Evolutionary conservation across 2,113 vertebrate species (phyloP).

Genomic region (Turdus rufiventris): DNA sequence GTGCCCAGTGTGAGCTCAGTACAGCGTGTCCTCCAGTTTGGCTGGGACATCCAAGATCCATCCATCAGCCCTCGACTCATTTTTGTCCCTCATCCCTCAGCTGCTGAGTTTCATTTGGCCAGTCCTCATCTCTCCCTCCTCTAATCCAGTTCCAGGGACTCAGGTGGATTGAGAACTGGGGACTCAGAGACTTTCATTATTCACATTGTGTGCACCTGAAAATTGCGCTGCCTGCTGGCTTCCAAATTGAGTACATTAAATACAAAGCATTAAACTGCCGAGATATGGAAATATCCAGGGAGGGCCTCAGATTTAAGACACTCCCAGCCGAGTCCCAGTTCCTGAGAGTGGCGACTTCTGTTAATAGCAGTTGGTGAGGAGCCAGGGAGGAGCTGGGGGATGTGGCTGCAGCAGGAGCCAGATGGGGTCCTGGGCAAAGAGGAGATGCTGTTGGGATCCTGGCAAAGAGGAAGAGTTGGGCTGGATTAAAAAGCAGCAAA

Average conservation of each 20-base stretch:
- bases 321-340: background rate
- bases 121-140: background rate
- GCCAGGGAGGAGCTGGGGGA: background rate
- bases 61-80: background rate
- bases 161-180: background rate
- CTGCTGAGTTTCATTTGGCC: background rate
- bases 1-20: background rate
- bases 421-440: background rate
- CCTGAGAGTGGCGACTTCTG: background rate
- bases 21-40: background rate
- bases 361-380: background rate
- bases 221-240: constrained; percentile 22
- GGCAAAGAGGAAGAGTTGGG: background rate
- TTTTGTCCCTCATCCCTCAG: background rate
- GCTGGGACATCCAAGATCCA: background rate
- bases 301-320: background rate
- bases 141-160: constrained; percentile 11
- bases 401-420: background rate
- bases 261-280: constrained; percentile 2
- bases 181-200: background rate
- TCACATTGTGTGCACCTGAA: constrained; percentile 16
- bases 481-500: background rate
- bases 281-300: constrained; percentile 5
- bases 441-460: background rate
- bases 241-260: constrained; percentile 39